Percentiles rank a stretch among this genome's conserved stretches.
phyloP scores from a whole-genome alignment of 2,888 invertebrate species.

The Boloria selene region DNA sequence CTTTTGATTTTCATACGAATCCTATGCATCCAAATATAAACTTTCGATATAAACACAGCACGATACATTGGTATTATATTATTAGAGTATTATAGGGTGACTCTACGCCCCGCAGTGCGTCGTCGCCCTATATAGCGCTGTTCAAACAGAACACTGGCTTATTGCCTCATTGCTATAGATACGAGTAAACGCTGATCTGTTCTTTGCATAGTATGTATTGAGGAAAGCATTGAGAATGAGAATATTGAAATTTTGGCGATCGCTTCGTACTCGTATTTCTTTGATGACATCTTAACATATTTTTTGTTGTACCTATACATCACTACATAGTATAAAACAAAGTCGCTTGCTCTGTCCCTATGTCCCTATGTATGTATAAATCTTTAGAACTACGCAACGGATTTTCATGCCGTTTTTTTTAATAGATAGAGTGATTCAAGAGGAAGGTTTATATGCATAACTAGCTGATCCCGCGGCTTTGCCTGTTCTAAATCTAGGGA shows the following conservation, averaged over 20 bases:
- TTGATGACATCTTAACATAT: too few species aligned
- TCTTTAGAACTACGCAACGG: too few species aligned
- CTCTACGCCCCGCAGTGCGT: constrained; percentile 48
- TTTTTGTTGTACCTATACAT: too few species aligned
- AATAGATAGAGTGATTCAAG: too few species aligned
- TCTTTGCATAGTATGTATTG: constrained; percentile 15
- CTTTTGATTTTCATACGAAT: too few species aligned
- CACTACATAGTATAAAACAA: too few species aligned
- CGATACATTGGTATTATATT: constrained; percentile 55
- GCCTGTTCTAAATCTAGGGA: too few species aligned
- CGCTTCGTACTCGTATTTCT: background rate
- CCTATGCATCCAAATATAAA: background rate
- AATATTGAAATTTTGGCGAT: constrained; percentile 15
- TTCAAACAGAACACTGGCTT: constrained; percentile 30
- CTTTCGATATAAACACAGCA: constrained; percentile 15
- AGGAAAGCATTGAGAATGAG: constrained; percentile 7
- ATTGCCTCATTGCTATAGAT: constrained; percentile 25
- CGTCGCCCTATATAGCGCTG: constrained; percentile 36
- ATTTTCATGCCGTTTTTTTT: too few species aligned
- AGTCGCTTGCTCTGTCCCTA: too few species aligned
- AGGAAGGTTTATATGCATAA: too few species aligned
- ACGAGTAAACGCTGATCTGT: constrained; percentile 15
- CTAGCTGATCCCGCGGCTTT: too few species aligned
- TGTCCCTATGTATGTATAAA: too few species aligned
- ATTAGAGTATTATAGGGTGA: constrained; percentile 56